A percentile compares a stretch with the other conserved stretches of the same genome.
These are phyloP conservation scores for Uromys caudimaculatus DNA, from an alignment of 2,797 vertebrate species.

Conservation along the genomic window DNA sequence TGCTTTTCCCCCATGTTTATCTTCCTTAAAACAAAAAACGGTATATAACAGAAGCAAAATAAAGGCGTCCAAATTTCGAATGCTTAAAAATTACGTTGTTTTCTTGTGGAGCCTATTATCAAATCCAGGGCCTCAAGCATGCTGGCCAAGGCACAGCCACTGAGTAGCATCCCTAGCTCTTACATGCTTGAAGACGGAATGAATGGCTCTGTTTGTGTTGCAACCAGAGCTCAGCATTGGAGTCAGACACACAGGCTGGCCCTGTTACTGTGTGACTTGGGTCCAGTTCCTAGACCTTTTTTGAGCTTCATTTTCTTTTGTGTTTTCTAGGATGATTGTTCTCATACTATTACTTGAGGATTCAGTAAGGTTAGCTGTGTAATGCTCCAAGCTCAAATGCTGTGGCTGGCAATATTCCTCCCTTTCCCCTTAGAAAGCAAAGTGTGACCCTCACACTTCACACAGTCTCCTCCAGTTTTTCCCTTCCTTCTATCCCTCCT, in stretches of 20 bases:
- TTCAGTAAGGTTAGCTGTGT: constrained; percentile 38
- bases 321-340: constrained; percentile 41
- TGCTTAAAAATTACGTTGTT: neutral
- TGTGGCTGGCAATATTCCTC: neutral
- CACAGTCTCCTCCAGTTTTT: constrained; percentile 7
- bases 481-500: neutral
- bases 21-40: constrained; percentile 44
- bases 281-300: constrained; percentile 26
- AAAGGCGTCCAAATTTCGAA: constrained; percentile 23
- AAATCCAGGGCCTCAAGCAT: neutral
- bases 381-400: constrained; percentile 14
- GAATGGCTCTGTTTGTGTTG: constrained; percentile 4
- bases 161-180: neutral
- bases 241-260: neutral
- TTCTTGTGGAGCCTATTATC: neutral
- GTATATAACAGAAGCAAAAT: neutral
- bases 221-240: constrained; percentile 54
- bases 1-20: constrained; percentile 13
- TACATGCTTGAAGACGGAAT: constrained; percentile 4
- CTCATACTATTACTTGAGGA: constrained; percentile 53
- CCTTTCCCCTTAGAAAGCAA: constrained; percentile 55
- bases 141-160: neutral
- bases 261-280: constrained; percentile 51
- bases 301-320: constrained; percentile 62
- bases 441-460: neutral